Evolutionary conservation across 2,113 vertebrate genomes (phyloP), one percentile per base, ranked within the genome.

Genomic region (Alouatta palliata): DNA sequence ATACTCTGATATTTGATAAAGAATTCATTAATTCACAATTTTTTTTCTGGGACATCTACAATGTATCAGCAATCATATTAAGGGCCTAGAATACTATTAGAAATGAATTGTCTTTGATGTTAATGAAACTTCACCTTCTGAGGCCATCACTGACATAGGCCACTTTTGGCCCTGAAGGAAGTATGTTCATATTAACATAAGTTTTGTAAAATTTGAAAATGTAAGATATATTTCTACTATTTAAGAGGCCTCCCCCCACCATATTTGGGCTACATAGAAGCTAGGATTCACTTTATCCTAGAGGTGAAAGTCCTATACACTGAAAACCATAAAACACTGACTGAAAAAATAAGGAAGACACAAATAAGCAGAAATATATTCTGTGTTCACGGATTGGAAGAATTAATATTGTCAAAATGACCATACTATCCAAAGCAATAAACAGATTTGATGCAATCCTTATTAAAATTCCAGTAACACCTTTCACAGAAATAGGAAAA

Each of bases 11-110:
- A 70, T 10, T 10, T 94, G 58, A 77, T 92, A 70, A 95, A 93
- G 75, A 95, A 97, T 75, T 93, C 73, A 91, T 92, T 30, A n/a
- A 61, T 64, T 45, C 19, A 90, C 45, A 90, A 83, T 61, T 81
- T 77, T 90, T 90, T 92, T 73, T n/a, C 52, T 73, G 71, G 35
- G 84, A n/a, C 21, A 87, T 76, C 16, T 40, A 83, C 20, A 61
- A 30, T 94, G 30, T 17, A 77, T 93, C 20, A 86, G 45, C 43
- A 86, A 40, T 73, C 94, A 40, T 82, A 40, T 79, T 61, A 88
- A 77, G 17, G n/a, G 17, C 17, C 43, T 43, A 2, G n/a, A 73
- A 71, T 81, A 71, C 0, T 95, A 64, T 82, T 23, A 93, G 47
- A 91, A 85, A 40, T 54, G 19, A 95, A 93, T 0, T 54, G 14